Percentiles rank a stretch among this genome's conserved stretches.
Evolutionary conservation across 2,797 vertebrate species (phyloP).

Genomic region (Australoheros facetus): DNA sequence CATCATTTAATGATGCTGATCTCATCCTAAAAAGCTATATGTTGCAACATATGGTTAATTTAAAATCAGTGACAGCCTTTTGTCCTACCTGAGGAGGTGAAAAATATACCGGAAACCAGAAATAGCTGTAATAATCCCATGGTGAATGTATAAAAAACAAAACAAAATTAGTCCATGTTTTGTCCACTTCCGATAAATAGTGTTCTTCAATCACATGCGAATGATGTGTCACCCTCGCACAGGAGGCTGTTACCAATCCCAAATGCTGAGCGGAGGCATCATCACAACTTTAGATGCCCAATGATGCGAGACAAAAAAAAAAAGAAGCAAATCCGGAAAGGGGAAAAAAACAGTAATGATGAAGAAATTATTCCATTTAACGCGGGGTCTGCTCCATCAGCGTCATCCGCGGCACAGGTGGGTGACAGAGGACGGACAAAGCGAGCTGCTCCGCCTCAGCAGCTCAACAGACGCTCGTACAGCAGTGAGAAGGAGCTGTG

Average conservation of each 20-base stretch:
- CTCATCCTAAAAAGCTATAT: constrained; percentile 8
- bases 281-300: constrained; percentile 74
- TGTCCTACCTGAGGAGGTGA: constrained; percentile 79
- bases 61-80: constrained; percentile 32
- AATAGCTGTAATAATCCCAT: constrained; percentile 84
- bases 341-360: background rate
- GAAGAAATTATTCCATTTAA: constrained; percentile 65
- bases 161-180: constrained; percentile 82
- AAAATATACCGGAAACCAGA: constrained; percentile 76
- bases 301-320: constrained; percentile 2
- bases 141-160: constrained; percentile 58
- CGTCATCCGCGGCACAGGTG: constrained; percentile 70
- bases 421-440: constrained; percentile 43
- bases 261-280: constrained; percentile 67
- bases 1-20: background rate
- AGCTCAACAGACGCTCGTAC: constrained; percentile 59
- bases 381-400: constrained; percentile 48
- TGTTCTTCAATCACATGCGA: constrained; percentile 64
- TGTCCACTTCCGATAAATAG: constrained; percentile 71
- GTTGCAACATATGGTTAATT: constrained; percentile 17
- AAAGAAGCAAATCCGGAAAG: constrained; percentile 34
- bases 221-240: constrained; percentile 50
- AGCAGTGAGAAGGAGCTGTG: constrained; percentile 44
- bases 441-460: constrained; percentile 43
- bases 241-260: constrained; percentile 70